phyloP scores from a whole-genome alignment of 2,888 invertebrate genomes.

The Koerneria pararmatus region DNA sequence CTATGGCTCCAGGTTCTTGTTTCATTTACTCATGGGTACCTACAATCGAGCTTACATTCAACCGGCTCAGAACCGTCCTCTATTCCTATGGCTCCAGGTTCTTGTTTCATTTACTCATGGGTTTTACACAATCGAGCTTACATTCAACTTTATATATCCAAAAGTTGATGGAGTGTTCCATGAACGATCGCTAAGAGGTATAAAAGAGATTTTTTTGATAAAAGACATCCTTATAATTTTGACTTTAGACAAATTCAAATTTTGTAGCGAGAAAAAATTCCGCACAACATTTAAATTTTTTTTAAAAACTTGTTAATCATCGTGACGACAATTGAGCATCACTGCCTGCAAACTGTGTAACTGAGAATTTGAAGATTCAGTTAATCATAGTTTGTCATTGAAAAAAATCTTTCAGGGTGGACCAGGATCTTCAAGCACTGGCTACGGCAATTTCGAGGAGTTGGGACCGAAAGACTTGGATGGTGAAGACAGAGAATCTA shows the following conservation, averaged over 20 bases:
- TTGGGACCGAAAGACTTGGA: slow-evolving; percentile 74
- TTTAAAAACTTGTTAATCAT: too few relatives aligned
- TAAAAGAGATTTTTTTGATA: too few relatives aligned
- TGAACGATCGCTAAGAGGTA: too few relatives aligned
- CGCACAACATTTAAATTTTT: too few relatives aligned
- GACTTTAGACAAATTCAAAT: too few relatives aligned
- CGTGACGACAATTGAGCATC: too few relatives aligned
- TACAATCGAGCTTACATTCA: background rate
- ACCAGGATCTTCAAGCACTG: slow-evolving; percentile 77
- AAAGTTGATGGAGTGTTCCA: too few relatives aligned
- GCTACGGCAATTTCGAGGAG: slow-evolving; percentile 82
- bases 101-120: background rate
- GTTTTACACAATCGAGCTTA: background rate
- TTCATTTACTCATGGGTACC: background rate
- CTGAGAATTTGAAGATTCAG: background rate
- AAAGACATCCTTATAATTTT: too few relatives aligned
- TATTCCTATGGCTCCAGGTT: slow-evolving; percentile 76
- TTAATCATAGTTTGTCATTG: background rate
- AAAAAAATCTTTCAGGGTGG: slow-evolving; percentile 70
- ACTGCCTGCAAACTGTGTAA: too few relatives aligned
- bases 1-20: slow-evolving; percentile 71
- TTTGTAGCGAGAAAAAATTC: too few relatives aligned
- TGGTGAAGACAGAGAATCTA: slow-evolving; percentile 70
- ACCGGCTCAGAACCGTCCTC: slow-evolving; percentile 64
- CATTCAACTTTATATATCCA: too few relatives aligned